Percentiles rank a stretch among this genome's conserved stretches.
Evolutionary conservation across 1,140 invertebrate species (phyloP).

Genomic region (Solenopsis fugax): DNA sequence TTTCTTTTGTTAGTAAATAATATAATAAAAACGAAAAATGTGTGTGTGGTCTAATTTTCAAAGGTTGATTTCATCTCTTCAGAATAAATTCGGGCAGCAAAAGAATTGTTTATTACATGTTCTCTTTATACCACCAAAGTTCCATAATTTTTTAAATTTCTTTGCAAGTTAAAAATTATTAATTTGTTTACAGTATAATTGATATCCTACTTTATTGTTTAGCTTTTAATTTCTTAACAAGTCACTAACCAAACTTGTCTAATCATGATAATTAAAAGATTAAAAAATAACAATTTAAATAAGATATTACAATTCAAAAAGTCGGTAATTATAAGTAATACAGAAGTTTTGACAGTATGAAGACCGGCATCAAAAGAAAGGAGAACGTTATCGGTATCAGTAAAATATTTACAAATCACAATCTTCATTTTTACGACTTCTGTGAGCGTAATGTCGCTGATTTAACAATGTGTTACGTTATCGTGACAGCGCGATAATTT

Average conservation of each 20-base stretch:
- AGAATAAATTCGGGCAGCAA: too few species aligned
- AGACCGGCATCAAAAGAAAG: neutral
- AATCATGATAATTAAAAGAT: neutral
- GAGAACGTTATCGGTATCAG: neutral
- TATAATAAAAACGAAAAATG: too few species aligned
- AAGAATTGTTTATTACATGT: too few species aligned
- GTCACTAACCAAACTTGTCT: neutral
- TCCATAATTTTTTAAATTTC: too few species aligned
- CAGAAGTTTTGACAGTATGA: neutral
- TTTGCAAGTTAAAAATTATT: too few species aligned
- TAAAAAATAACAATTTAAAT: neutral
- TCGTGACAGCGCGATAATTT: slow-evolving; percentile 32
- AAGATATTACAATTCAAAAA: neutral
- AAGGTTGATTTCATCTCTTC: too few species aligned
- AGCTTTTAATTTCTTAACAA: too few species aligned
- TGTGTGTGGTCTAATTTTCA: too few species aligned
- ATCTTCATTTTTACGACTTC: slow-evolving; percentile 1
- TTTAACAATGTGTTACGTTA: slow-evolving; percentile 12
- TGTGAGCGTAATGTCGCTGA: neutral
- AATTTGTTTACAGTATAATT: too few species aligned
- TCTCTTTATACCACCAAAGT: too few species aligned
- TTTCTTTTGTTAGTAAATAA: too few species aligned
- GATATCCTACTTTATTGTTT: too few species aligned
- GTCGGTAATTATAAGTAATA: neutral
- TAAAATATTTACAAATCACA: slow-evolving; percentile 15